Base-by-base conservation (phyloP, 2,888 invertebrate species). In the Chouioia cunea region DNA sequence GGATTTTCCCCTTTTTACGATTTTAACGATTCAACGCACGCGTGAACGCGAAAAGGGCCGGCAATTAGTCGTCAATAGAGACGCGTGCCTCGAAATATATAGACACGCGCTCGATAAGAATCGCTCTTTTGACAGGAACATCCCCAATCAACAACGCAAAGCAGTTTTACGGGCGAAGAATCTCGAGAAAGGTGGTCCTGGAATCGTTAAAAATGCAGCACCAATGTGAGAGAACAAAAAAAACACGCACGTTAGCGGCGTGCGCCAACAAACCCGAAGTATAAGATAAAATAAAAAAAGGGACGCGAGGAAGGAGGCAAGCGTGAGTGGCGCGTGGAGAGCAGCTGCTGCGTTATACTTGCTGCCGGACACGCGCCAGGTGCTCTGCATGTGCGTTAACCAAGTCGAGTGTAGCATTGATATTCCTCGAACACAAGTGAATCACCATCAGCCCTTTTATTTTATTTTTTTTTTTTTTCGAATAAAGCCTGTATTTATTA, bases 321-420 rank as follows among this genome's bases (percentile, higher is more conserved):
- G 43, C 54, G 22, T 47, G 63, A 22, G 50, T 66, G 63, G 66
- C 43, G 59, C 36, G 52, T 20, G 62, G 58, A 14, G 48, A 59
- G 56, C 46, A 52, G 70, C 74, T 63, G 75, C 65, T 63, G 65
- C 50, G 63, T 66, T n/a, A n/a, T n/a, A n/a, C n/a, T n/a, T n/a
- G n/a, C n/a, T n/a, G 70, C 46, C 52, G n/a, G n/a, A 54, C 60
- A 67, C 65, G 65, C 65, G 68, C 72, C 72, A 65, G 72, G 65
- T 68, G 71, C 63, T 10, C 58, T 22, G 6, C 46, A 20, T 27
- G 15, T 44, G 14, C 2, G 4, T n/a, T n/a, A n/a, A n/a, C n/a
- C n/a, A n/a, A n/a, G n/a, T n/a, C n/a, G n/a, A n/a, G n/a, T 10
- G n/a, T 4, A 20, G 22, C 67, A 62, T 68, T 48, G 68, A 68